Evolutionary conservation across 2,888 invertebrate genomes (phyloP).

Genomic region (Artemia sp.): DNA sequence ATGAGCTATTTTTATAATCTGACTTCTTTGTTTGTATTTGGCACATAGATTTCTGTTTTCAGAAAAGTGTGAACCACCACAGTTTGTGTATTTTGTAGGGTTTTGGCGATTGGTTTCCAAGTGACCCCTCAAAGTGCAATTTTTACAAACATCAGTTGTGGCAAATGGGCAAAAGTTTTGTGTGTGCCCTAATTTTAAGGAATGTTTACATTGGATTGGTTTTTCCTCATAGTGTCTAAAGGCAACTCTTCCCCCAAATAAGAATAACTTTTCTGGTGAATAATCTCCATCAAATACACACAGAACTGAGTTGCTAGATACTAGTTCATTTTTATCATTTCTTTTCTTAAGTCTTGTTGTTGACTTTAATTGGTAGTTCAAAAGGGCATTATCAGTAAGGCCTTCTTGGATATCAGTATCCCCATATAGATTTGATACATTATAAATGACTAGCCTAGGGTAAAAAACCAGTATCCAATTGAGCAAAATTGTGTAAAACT

Average conservation of each 20-base stretch:
- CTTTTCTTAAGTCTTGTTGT: background rate
- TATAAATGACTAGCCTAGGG: too few species aligned
- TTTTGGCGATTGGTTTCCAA: background rate
- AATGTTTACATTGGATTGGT: background rate
- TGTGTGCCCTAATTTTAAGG: background rate
- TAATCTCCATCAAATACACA: background rate
- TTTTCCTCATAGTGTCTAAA: background rate
- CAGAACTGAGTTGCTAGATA: background rate
- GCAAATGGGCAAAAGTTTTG: background rate
- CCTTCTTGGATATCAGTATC: too few species aligned
- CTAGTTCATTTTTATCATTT: background rate
- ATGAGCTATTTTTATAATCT: background rate
- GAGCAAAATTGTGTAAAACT: too few species aligned
- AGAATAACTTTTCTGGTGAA: background rate
- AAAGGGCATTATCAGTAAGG: too few species aligned
- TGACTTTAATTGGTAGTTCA: background rate
- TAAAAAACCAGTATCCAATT: too few species aligned
- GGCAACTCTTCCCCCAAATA: background rate
- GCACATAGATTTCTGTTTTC: background rate
- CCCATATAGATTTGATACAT: too few species aligned
- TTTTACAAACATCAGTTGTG: background rate
- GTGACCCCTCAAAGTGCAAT: background rate
- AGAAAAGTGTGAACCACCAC: background rate
- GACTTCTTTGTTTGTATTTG: background rate
- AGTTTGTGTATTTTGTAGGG: background rate